Conservation (phyloP, 2,888 invertebrate species). For the Eristalis arbustorum region DNA sequence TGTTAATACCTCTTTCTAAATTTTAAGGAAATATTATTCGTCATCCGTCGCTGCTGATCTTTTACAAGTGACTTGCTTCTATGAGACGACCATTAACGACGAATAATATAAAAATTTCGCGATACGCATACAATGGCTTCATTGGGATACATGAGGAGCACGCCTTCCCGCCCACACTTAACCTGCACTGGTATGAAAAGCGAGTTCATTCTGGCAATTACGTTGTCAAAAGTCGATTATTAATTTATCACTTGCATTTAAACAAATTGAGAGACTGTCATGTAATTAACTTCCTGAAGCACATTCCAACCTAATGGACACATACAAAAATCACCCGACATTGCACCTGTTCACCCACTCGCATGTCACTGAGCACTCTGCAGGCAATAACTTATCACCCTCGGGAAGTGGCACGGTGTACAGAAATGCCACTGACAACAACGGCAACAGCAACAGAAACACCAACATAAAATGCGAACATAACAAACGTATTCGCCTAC, state of each 20-base stretch:
- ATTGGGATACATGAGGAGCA: no score
- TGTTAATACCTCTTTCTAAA: no score
- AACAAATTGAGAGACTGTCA: not conserved
- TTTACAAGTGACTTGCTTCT: no score
- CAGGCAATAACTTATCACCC: not conserved
- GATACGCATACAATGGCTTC: no score
- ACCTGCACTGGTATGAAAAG: not conserved
- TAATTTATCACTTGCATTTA: not conserved
- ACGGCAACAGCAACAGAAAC: not conserved
- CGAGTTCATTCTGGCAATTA: not conserved
- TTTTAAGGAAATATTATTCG: no score
- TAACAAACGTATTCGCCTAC: slow-evolving; percentile 18
- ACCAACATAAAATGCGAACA: slow-evolving; percentile 29
- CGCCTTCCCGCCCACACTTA: no score
- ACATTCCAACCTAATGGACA: not conserved
- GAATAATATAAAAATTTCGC: no score
- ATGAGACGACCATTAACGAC: no score
- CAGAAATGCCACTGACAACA: slow-evolving; percentile 6
- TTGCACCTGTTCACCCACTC: slow-evolving; percentile 27
- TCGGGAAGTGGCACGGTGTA: not conserved
- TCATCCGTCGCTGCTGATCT: no score
- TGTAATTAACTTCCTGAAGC: not conserved
- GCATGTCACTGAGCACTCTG: not conserved
- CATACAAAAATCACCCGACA: not conserved
- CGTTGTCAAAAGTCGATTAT: not conserved